Base-by-base conservation (phyloP, 2,888 invertebrate genomes). In the Eupithecia exiguata region DNA sequence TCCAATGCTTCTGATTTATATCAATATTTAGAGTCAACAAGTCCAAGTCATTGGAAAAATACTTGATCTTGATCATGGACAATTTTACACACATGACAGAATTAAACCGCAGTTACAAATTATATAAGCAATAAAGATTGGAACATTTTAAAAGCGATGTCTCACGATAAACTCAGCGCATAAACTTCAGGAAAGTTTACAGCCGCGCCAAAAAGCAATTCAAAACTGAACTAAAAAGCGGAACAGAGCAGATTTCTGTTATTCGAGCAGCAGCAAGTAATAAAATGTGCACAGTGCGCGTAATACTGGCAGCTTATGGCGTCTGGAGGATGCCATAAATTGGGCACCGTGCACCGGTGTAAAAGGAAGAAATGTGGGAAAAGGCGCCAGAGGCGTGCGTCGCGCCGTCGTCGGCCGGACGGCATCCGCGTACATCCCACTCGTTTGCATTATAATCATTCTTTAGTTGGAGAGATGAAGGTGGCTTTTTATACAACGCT, bases 361-460 rank as follows among this genome's bases (percentile, higher is more conserved):
- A 81, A 81, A 81, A 73, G 74, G 72, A 74, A 78, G 77, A 78
- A 75, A 82, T 76, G 65, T 74, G 68, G 71, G 76, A 74, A 80
- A 85, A 83, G 84, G 86, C 84, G 87, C 86, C 85, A 83, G 72
- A 36, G 73, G 65, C 76, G 70, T 74, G 75, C 68, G 74, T 68
- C 73, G 74, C 76, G 75, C n/a, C 76, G 76, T 25, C 76, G 74
- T 69, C 71, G 79, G 70, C 78, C 75, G 72, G 75, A 65, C 84
- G 75, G 87, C 85, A 89, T 90, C 91, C 91, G 91, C 90, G 90
- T 91, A 90, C 85, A 90, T 88, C 88, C 91, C 91, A 84, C 86
- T 88, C 87, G 86, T 90, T 90, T 85, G 83, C 84, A 88, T 88
- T 87, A 86, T 82, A 82, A 82, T 82, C 81, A 79, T 35, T 70